phyloP scores from a whole-genome alignment of 1,140 invertebrate genomes.

The Bathynomus jamesi region DNA sequence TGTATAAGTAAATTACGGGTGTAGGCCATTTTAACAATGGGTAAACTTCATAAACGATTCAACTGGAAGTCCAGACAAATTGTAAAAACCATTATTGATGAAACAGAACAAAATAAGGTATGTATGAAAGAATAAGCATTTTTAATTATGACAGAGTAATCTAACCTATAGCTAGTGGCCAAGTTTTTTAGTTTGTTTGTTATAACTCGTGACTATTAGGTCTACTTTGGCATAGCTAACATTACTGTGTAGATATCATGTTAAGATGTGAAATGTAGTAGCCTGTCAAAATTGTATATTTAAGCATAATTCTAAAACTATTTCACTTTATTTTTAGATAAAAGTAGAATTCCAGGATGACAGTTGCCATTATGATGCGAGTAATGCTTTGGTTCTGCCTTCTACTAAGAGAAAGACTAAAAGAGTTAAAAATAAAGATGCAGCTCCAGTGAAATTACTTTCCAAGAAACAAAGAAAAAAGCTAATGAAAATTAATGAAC shows the following conservation, averaged over 20 bases:
- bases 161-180: not conserved
- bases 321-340: constrained; percentile 40
- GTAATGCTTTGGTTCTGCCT: constrained; percentile 69
- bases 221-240: too few species aligned
- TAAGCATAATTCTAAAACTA: not conserved
- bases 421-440: constrained; percentile 49
- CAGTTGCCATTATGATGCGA: constrained; percentile 21
- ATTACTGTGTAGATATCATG: not conserved
- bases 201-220: not conserved
- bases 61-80: constrained; percentile 69
- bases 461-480: constrained; percentile 79
- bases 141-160: not conserved
- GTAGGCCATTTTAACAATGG: too few species aligned
- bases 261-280: not conserved
- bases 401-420: constrained; percentile 71
- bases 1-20: too few species aligned
- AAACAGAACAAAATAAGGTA: constrained; percentile 61
- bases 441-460: constrained; percentile 55
- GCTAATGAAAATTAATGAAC: constrained; percentile 75
- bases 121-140: constrained; percentile 15
- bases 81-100: constrained; percentile 59
- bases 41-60: constrained; percentile 47
- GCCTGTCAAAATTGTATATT: not conserved
- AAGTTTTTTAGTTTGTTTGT: not conserved
- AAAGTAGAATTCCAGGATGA: constrained; percentile 49